Conservation (phyloP, 2,888 invertebrate species). For the Neuroscelio doddi region DNA sequence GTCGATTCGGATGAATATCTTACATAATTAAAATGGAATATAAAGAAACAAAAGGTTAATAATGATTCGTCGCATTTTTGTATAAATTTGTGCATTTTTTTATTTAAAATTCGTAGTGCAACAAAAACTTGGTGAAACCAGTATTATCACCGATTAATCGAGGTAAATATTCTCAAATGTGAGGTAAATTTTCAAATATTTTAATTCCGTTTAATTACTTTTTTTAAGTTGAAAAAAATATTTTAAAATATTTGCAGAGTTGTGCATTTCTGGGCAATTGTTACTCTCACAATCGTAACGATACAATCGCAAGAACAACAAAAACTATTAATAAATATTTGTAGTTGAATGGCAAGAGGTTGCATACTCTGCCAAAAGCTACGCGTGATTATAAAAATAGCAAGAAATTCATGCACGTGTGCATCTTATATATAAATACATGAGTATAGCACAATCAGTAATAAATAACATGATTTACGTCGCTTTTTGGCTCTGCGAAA, state of each 20-base stretch:
- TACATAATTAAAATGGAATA: no score
- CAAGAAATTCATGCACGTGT: conserved; percentile 38
- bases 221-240: background rate
- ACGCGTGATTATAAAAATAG: conserved; percentile 34
- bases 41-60: no score
- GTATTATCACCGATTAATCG: background rate
- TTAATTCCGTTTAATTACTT: no score
- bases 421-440: conserved; percentile 33
- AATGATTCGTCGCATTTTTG: no score
- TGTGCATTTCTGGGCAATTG: background rate
- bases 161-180: background rate
- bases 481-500: conserved; percentile 3
- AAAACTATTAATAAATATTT: conserved; percentile 41
- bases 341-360: conserved; percentile 30
- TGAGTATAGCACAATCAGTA: conserved; percentile 39
- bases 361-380: conserved; percentile 31
- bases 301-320: background rate
- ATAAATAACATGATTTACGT: conserved; percentile 36
- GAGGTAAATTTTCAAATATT: background rate
- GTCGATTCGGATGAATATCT: no score
- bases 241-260: background rate
- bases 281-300: no score
- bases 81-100: no score
- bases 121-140: background rate
- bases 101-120: background rate